Base-by-base conservation (phyloP, 2,888 invertebrate genomes). In the Cetonia aurata region DNA sequence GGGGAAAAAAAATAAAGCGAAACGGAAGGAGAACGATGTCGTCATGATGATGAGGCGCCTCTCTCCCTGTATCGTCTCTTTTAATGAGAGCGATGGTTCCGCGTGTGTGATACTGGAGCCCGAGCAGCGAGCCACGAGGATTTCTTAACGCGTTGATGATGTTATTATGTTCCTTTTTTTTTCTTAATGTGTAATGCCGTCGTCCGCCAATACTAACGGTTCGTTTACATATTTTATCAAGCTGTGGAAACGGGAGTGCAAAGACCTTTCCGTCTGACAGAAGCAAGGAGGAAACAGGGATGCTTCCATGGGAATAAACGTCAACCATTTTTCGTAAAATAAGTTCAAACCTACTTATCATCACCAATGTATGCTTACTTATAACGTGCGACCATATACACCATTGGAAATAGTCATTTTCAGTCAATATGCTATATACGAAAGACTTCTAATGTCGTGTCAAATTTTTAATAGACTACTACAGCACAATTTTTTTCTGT, bases 211-310 rank as follows among this genome's bases (percentile, higher is more conserved):
- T 65, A 50, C 62, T 65, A 65, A 65, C 62, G 62, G 62, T 65
- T 65, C 48, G 50, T 65, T 65, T 65, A 65, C 62, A 65, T 65
- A 65, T 65, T 65, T 50, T 65, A 65, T 65, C 50, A 65, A 15
- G 57, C 57, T 57, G 57, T 57, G 62, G 62, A 65, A 65, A 50
- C 19, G 33, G 48, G 62, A 65, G 62, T 65, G 62, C 62, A 65
- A 65, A 65, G 62, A 65, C 62, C 62, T 65, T 50, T 57, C 4
- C 37, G 17, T 57, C 17, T 25, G 37, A 57, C 41, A 65, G 13
- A 37, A 59, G 56, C 15, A 56, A 37, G 37, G 13, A 56, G 56
- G 42, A 44, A 59, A 59, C 13, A 37, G 9, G 56, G 10, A 42
- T 56, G 17, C 12, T 12, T 53, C 31, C 55, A 31, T 37, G 37